These are phyloP conservation scores for Pachycephala philippinensis DNA, from an alignment of 2,113 vertebrate genomes.

Conservation along the genomic window DNA sequence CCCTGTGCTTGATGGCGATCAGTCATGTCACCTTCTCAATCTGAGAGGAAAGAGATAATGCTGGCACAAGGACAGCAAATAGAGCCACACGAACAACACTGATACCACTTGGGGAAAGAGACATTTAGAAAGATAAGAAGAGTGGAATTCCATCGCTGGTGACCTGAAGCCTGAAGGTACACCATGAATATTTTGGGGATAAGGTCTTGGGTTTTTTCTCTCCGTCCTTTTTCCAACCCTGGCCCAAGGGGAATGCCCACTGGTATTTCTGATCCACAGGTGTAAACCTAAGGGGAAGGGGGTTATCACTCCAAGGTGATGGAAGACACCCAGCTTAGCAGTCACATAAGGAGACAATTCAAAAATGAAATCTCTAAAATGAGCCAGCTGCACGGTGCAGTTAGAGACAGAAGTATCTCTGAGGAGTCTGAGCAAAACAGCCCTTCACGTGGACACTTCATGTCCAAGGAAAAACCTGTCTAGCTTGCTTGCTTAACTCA, in stretches of 20 bases:
- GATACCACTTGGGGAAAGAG: not conserved
- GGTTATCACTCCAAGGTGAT: not conserved
- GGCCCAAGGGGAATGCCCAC: not conserved
- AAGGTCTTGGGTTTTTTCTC: not conserved
- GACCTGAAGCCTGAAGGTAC: not conserved
- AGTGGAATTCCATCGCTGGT: constrained; percentile 1
- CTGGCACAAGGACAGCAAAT: constrained; percentile 53
- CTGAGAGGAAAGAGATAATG: constrained; percentile 56
- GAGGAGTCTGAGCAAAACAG: not conserved
- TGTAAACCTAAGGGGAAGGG: not conserved
- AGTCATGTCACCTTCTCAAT: constrained; percentile 54
- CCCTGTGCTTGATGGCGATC: constrained; percentile 32
- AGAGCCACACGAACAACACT: not conserved
- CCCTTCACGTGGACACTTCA: not conserved
- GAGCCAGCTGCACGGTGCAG: not conserved
- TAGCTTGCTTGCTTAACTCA: not conserved
- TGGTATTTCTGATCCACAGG: not conserved
- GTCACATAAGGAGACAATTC: not conserved
- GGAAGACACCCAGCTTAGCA: not conserved
- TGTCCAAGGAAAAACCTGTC: not conserved
- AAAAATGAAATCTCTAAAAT: not conserved
- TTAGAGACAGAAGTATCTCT: not conserved
- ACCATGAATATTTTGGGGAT: not conserved
- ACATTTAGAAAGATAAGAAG: not conserved
- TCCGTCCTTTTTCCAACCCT: not conserved